These are phyloP conservation scores for Ischnura elegans DNA, from an alignment of 2,888 invertebrate genomes.

Conservation along the genomic window DNA sequence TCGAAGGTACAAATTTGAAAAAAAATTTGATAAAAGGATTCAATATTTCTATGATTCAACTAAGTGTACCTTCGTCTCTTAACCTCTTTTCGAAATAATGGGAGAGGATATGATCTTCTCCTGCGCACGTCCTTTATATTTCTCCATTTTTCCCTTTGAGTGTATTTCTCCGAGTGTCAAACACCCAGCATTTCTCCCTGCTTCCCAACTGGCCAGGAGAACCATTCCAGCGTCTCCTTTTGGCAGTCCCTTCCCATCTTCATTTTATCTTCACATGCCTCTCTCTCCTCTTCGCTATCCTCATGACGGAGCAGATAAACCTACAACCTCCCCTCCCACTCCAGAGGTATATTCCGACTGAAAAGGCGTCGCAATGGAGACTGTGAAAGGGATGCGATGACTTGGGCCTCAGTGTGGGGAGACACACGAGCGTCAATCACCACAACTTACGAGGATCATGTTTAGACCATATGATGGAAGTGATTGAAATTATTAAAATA, in stretches of 20 bases:
- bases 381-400: not conserved
- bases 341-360: not conserved
- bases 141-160: too few relatives aligned
- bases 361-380: constrained; percentile 1
- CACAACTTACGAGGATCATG: too few relatives aligned
- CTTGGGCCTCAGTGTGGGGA: not conserved
- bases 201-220: not conserved
- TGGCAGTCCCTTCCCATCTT: not conserved
- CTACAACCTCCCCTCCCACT: not conserved
- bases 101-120: too few relatives aligned
- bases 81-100: too few relatives aligned
- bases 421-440: too few relatives aligned
- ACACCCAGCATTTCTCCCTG: not conserved
- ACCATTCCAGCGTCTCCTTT: not conserved
- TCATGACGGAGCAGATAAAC: not conserved
- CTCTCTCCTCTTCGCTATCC: not conserved
- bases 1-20: too few relatives aligned
- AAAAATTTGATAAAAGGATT: too few relatives aligned
- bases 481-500: too few relatives aligned
- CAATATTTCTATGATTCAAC: too few relatives aligned
- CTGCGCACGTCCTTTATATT: too few relatives aligned
- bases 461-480: too few relatives aligned
- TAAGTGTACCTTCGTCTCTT: too few relatives aligned
- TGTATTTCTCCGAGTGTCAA: not conserved
- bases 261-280: not conserved